A percentile compares a stretch with the other conserved stretches of the same genome.
Conservation (phyloP, 1,140 invertebrate genomes). For the Heliothis virescens region DNA sequence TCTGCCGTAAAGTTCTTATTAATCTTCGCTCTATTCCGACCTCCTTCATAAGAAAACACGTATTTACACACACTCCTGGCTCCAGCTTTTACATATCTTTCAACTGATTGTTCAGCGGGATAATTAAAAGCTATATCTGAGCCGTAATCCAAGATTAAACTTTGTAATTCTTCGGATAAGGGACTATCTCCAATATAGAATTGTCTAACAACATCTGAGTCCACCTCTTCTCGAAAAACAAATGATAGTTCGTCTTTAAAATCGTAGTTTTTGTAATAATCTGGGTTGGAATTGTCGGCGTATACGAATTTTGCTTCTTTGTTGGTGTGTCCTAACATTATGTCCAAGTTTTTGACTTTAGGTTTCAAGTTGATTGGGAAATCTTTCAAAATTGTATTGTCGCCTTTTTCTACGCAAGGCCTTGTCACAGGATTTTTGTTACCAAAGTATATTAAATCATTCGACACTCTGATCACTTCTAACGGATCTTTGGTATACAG, state of each 20-base stretch:
- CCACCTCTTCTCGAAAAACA: background rate
- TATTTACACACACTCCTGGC: conserved; percentile 7
- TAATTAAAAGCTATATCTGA: background rate
- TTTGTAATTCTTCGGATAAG: background rate
- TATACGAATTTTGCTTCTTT: conserved; percentile 20
- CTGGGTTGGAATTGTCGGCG: background rate
- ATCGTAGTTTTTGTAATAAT: conserved; percentile 3
- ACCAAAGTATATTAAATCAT: background rate
- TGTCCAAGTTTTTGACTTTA: conserved; percentile 27
- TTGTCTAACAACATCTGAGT: background rate
- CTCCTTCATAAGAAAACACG: conserved; percentile 25
- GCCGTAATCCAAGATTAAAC: background rate
- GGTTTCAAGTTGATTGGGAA: conserved; percentile 31
- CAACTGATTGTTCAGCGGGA: conserved; percentile 9
- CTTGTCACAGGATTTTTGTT: background rate
- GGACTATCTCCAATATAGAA: background rate
- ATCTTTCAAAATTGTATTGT: background rate
- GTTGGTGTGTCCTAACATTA: conserved; percentile 17
- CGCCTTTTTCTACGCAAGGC: background rate
- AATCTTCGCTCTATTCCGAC: background rate
- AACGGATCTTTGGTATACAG: background rate
- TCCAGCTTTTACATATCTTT: conserved; percentile 2
- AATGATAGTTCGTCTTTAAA: background rate
- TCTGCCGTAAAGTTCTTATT: background rate
- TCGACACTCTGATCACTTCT: background rate